Base-by-base conservation (phyloP, 2,888 invertebrate species). In the Lobophora halterata region DNA sequence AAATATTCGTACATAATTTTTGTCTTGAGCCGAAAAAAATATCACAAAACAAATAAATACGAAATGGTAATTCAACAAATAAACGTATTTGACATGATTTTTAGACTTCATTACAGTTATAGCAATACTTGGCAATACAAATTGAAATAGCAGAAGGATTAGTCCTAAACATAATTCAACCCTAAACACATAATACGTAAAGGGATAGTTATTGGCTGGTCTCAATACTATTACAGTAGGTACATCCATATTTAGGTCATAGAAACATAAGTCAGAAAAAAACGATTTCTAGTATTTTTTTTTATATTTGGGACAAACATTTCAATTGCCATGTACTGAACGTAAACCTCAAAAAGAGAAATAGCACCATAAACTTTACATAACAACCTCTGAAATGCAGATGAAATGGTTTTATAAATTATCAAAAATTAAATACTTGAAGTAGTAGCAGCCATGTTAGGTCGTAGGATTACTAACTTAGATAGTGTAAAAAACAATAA, bases 401-500 rank as follows among this genome's bases (percentile, higher is more conserved):
- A 17, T 25, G 18, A 9, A 35, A 21, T 21, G 13, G 18, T 31
- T 33, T n/a, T n/a, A n/a, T n/a, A n/a, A n/a, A n/a, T n/a, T n/a
- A n/a, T n/a, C n/a, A n/a, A n/a, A n/a, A n/a, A n/a, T n/a, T n/a
- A n/a, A n/a, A n/a, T n/a, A n/a, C n/a, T n/a, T n/a, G n/a, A n/a
- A n/a, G n/a, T n/a, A n/a, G n/a, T 48, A 20, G 44, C 52, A 46
- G 28, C 55, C 46, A 49, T 46, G 25, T 12, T 46, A 54, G 32
- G 50, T 36, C 18, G 0, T n/a, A n/a, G 13, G 16, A n/a, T 14
- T 8, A 19, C 7, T 10, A 17, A 35, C 21, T 11, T 11, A 28
- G 21, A n/a, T 23, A 23, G 5, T 5, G 26, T 37, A 43, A 47
- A 14, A 27, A 44, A 46, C 49, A 46, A 31, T 6, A 46, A 46